Base-by-base conservation (phyloP, 2,113 vertebrate species). In the Chaetodon trifascialis region DNA sequence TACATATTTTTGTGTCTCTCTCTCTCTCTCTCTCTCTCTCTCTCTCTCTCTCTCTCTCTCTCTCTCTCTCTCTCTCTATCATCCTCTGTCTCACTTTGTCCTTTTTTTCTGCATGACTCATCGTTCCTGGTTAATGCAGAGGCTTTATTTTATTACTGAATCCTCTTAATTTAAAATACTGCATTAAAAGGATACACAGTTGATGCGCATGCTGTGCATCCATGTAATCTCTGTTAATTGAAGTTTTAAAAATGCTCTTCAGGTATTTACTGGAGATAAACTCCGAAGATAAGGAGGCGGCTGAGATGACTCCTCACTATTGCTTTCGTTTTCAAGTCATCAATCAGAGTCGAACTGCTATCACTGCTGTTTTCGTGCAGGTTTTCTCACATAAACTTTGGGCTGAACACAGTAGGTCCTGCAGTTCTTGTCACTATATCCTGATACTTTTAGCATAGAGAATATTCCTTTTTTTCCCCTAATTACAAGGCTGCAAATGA, bases 191-290 rank as follows among this genome's bases (percentile, higher is more conserved):
- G 54, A 88, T 34, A 66, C 38, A 63, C 69, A 75, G 58, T 63
- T 76, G 78, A 86, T 71, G 51, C 68, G 70, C 63, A 64, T 5
- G 59, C 38, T 54, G n/a, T 72, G 46, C 52, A 34, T 66, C 65
- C 67, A 59, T 54, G 51, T 62, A 66, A 75, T 88, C 46, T 68
- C 46, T 80, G 30, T 65, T 82, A 79, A 90, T 83, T 84, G 42
- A 80, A 80, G 44, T 64, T 82, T 80, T 62, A 19, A 79, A 91
- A 83, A 82, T 66, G 60, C 76, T 60, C 49, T 82, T 89, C 74
- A 79, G 71, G 72, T 23, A 84, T 92, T 85, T 86, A 79, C 62
- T 81, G 63, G 73, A 86, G 82, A 88, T 84, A 69, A 85, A 87
- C 42, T 76, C 21, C 11, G 55, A 73, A 83, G 34, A 84, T 79